Evolutionary conservation across 2,113 vertebrate genomes (phyloP), one percentile per base, ranked within the genome.

Genomic region (Phyllostomus hastatus): DNA sequence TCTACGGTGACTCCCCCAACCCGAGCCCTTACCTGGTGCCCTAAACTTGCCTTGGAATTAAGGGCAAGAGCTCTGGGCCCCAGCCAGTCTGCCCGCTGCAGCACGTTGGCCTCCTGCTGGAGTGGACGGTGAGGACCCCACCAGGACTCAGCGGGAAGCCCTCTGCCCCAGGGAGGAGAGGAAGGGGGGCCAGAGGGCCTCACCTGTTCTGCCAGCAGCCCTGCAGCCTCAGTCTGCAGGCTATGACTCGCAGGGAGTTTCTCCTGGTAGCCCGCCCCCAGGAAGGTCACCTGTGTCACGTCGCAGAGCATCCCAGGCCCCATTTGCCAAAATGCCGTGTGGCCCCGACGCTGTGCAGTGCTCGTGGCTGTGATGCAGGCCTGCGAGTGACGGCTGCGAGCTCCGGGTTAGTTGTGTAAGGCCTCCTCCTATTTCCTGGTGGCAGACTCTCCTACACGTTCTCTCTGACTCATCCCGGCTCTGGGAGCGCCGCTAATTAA

Each of bases 401-500:
- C 85, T 35, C 0, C 1, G 33, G 22, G 26, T 69, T 69, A 0
- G 31, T 70, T 57, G 61, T 10, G 0, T 17, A 61, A 75, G 78
- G 20, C 92, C 94, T 67, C 31, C 84, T 96, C 90, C 89, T 6
- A 46, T 61, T 81, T 96, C 35, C 33, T 33, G n/a, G 35, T 80
- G 46, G 0, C 48, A 12, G 54, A 2, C 3, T 57, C 61, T 17
- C 31, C 4, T 75, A 76, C 81, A 79, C 72, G 54, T 82, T 96
- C 85, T 48, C 95, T 87, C 88, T 73, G 54, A 59, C 91, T 31
- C 82, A 95, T 92, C 94, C 82, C 57, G 70, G 85, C 86, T 75
- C 89, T 66, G 76, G 88, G 93, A 94, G n/a, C 26, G 41, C 35
- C 70, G 57, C 78, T 97, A 70, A 95, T 97, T 84, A 90, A 76